Conservation (phyloP, 1,140 invertebrate species). For the Lucilia sericata region DNA sequence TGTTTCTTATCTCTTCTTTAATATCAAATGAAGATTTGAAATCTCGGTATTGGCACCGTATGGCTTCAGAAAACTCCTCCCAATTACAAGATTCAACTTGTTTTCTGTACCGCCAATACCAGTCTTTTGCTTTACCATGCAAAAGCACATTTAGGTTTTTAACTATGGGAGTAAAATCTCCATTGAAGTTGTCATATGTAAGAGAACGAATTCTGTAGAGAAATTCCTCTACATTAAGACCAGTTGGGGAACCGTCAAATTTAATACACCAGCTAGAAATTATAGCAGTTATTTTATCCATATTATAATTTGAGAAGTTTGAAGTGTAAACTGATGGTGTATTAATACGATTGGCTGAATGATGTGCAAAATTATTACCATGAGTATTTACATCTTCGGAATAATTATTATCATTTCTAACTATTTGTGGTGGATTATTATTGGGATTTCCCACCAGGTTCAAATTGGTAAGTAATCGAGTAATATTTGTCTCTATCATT, state of each 20-base stretch:
- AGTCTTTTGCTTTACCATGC: not conserved
- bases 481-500: not conserved
- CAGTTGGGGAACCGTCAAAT: not conserved
- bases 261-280: not conserved
- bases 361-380: not conserved
- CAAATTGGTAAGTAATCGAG: not conserved
- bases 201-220: constrained; percentile 18
- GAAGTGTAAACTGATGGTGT: too few species aligned
- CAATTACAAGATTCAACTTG: not conserved
- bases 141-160: constrained; percentile 27
- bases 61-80: constrained; percentile 31
- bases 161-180: constrained; percentile 2
- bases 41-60: constrained; percentile 30
- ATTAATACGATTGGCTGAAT: not conserved
- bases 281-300: not conserved
- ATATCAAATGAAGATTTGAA: constrained; percentile 24
- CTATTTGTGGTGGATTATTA: not conserved
- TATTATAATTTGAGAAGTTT: not conserved
- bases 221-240: constrained; percentile 13
- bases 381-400: too few species aligned
- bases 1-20: constrained; percentile 16
- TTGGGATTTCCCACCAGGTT: not conserved
- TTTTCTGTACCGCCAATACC: constrained; percentile 31
- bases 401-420: too few species aligned
- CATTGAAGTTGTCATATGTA: constrained; percentile 16